Evolutionary conservation across 2,113 vertebrate species (phyloP), one percentile per base, ranked within the genome.

Genomic region (Thomomys bottae): DNA sequence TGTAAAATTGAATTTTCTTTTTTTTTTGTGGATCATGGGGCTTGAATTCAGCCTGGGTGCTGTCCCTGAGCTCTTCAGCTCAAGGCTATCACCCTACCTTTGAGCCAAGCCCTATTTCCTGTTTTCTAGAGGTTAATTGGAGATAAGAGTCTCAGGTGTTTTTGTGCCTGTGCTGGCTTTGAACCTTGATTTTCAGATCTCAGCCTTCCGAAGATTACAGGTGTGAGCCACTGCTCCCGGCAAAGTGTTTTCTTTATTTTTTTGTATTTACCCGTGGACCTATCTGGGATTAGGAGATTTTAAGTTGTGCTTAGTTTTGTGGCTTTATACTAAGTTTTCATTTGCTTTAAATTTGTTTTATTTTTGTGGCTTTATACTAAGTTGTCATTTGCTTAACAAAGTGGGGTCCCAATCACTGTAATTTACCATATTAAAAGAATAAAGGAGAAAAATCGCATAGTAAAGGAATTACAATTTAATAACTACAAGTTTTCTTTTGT

Each of bases 341-440:
- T 77, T 83, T 63, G 40, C 77, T 82, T 67, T 15, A 59, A 12
- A 38, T 81, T 63, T 36, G 8, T 40, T 91, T 87, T 84, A 38
- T 89, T 86, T 89, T 86, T 91, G 23, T 91, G 40, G 32, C 49
- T 90, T 88, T 80, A 49, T 87, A 72, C 49, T 45, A 79, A 34
- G 40, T 91, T 93, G 10, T 15, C 85, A 67, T 77, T 83, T 63
- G 40, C 77, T 82, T 67, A 77, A 84, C 57, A 89, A 26, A 76
- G 20, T 95, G 38, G 45, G 72, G 72, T 83, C 80, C 78, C 4
- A 32, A 34, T 76, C 23, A 67, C 8, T 73, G 15, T 80, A 84
- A 91, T 93, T 94, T 34, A 76, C 34, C 61, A 15, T 87, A 21
- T 79, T 80, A 64, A 91, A 89, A 89, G 38, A 68, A 87, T 83